Evolutionary conservation across 2,113 vertebrate genomes (phyloP).

Genomic region (Dinomys branickii): DNA sequence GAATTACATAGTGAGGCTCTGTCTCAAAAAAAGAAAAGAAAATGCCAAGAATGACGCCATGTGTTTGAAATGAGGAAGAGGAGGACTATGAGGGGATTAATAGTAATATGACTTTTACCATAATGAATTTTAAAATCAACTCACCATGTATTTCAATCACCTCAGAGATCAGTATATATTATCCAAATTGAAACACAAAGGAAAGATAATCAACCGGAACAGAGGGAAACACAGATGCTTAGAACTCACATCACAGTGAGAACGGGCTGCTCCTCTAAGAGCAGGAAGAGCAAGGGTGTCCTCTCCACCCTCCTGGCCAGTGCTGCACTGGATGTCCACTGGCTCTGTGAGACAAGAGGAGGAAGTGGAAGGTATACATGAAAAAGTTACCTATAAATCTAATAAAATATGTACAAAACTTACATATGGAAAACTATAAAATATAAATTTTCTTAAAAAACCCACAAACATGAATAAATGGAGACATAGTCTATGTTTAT

Average conservation of each 20-base stretch:
- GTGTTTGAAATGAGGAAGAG: not conserved
- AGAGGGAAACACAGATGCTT: too few relatives aligned
- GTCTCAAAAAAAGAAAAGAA: not conserved
- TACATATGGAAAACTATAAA: not conserved
- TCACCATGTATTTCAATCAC: not conserved
- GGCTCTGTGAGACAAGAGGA: not conserved
- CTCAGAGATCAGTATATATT: not conserved
- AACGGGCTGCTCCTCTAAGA: not conserved
- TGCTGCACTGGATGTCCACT: not conserved
- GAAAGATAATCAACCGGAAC: fast-evolving
- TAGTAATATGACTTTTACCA: not conserved
- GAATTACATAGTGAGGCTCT: not conserved
- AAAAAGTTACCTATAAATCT: not conserved
- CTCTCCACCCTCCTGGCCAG: not conserved
- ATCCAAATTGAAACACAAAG: not conserved
- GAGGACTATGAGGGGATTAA: not conserved
- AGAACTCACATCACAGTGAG: not conserved
- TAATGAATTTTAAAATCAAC: not conserved
- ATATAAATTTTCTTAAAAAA: not conserved
- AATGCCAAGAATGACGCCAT: not conserved
- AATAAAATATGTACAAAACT: not conserved
- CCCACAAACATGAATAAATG: not conserved
- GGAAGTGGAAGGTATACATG: not conserved
- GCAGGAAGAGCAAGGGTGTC: fast-evolving
- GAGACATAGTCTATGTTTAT: not conserved